Conservation (phyloP, 2,113 vertebrate genomes). For the Corythaeola cristata region DNA sequence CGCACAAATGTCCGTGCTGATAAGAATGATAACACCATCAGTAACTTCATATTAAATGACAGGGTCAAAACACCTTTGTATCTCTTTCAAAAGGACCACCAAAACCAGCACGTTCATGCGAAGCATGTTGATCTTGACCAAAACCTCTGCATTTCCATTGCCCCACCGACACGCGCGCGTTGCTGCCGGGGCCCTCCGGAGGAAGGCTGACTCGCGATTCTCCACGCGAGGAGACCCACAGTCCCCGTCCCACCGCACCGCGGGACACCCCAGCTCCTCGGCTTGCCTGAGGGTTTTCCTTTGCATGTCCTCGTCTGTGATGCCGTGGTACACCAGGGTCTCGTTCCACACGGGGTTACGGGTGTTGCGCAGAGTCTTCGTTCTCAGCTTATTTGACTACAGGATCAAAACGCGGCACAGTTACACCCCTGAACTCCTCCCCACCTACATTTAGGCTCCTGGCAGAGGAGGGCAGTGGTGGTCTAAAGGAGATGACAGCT, state of each 20-base stretch:
- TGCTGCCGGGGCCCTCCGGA: background rate
- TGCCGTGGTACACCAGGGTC: slow-evolving; percentile 91
- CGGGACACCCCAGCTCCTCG: background rate
- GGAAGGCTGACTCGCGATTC: too few relatives aligned
- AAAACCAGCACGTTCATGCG: accelerated
- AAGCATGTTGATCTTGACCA: accelerated
- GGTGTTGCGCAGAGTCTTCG: slow-evolving; percentile 94
- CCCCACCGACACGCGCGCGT: accelerated
- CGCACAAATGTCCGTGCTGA: accelerated
- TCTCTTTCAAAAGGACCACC: background rate
- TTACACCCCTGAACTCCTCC: background rate
- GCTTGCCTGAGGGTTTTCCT: slow-evolving; percentile 90
- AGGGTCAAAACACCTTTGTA: background rate
- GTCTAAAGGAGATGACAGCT: background rate
- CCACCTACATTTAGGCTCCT: background rate
- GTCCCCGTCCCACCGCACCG: accelerated
- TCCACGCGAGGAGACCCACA: accelerated
- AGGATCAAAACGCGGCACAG: accelerated
- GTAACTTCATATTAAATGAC: background rate
- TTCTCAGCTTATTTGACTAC: slow-evolving; percentile 93
- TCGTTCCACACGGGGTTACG: slow-evolving; percentile 95
- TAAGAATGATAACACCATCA: accelerated
- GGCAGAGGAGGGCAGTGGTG: background rate
- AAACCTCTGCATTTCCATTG: background rate
- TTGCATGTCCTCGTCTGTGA: slow-evolving; percentile 96